Evolutionary conservation across 2,888 invertebrate genomes (phyloP), one percentile per base, ranked within the genome.

Genomic region (Stomorhina lunata): DNA sequence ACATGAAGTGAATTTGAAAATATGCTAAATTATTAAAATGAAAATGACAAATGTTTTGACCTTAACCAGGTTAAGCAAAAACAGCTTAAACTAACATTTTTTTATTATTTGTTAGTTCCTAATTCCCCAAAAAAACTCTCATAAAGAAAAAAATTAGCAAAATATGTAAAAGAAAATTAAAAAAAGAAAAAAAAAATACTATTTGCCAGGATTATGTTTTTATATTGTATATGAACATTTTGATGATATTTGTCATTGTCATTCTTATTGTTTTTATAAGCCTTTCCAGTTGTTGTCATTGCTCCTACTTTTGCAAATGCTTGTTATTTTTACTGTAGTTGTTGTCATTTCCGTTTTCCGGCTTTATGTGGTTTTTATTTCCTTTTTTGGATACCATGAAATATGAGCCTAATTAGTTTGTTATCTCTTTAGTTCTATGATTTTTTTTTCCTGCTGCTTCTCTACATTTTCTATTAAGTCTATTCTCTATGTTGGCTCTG

Each of bases 321-420:
- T n/a, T n/a, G n/a, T n/a, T n/a, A n/a, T n/a, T 66, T 50, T 45
- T 78, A 78, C 17, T 71, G 75, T 61, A 78, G 69, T 68, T 84
- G 81, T 82, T 76, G 81, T 77, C 77, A 73, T 82, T 84, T 77
- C 80, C 72, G 75, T 80, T 82, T 80, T 78, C 71, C 80, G 73
- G 69, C 57, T 75, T 80, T 78, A 57, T 80, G 76, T 80, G 83
- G 80, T 68, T 83, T 76, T 80, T 83, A 80, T 80, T 83, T 80
- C 77, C 77, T 80, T 63, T 80, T 79, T 80, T 59, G 76, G 77
- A 76, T 72, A 57, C 72, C 80, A 80, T 83, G 80, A 83, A 83
- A 83, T 83, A 83, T 73, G 80, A 80, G 80, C 72, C 83, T 80
- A 80, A 83, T 83, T 80, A 83, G 80, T 77, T 80, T 80, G 78